These are phyloP conservation scores for Falco rusticolus DNA, from an alignment of 2,797 vertebrate genomes.

Conservation along the genomic window DNA sequence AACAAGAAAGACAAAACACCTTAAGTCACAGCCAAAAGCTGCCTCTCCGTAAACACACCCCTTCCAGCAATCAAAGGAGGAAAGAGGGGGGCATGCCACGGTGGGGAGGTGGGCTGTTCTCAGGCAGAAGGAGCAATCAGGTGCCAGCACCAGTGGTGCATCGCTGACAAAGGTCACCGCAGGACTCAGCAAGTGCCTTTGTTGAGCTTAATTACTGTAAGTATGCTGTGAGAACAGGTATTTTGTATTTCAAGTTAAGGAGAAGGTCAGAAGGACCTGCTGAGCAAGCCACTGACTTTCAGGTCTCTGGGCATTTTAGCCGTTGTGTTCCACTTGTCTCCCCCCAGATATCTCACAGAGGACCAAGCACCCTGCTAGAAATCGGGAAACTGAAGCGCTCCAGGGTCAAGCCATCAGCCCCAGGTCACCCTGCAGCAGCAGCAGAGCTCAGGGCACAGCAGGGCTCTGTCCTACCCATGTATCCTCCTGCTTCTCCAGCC, in stretches of 20 bases:
- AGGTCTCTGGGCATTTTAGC: neutral
- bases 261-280: neutral
- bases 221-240: neutral
- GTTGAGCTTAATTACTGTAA: neutral
- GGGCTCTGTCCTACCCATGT: neutral
- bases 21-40: neutral
- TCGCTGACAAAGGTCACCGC: neutral
- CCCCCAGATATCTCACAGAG: neutral
- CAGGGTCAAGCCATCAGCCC: neutral
- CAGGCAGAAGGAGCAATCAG: neutral
- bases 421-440: neutral
- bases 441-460: neutral
- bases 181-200: neutral
- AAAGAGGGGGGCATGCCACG: fast-evolving
- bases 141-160: neutral
- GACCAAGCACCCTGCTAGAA: neutral
- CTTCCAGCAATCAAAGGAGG: neutral
- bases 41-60: neutral
- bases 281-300: neutral
- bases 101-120: fast-evolving
- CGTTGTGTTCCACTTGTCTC: neutral
- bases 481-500: fast-evolving
- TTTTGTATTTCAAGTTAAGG: neutral
- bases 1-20: neutral
- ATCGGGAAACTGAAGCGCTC: neutral